Evolutionary conservation across 2,888 invertebrate genomes (phyloP), one percentile per base, ranked within the genome.

Genomic region (Timema cristinae): DNA sequence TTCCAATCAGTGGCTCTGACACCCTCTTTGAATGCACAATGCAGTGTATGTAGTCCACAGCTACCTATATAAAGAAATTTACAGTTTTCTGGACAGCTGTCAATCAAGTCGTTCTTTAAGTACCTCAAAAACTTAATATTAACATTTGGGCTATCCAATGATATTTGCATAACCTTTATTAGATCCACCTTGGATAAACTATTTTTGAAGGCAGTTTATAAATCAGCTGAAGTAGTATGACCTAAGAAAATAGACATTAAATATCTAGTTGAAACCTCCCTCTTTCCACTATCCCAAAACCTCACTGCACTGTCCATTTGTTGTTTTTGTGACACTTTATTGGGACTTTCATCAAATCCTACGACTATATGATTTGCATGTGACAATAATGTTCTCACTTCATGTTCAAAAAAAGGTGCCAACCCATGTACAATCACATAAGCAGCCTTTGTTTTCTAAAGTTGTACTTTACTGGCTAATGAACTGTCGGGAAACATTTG

Each of bases 141-240:
- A 32, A 32, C 32, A 32, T 32, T 32, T 32, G 32, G 32, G 32
- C 32, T 32, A 32, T 63, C 47, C 63, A n/a, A n/a, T n/a, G n/a
- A n/a, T n/a, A n/a, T n/a, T n/a, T n/a, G n/a, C n/a, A 63, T 63
- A 15, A 63, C 47, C 10, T 63, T 63, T 63, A 47, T 63, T 13
- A 63, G 6, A 47, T 63, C 48, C 48, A 13, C 47, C 6, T 13
- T 63, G 10, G 47, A 47, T 32, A 48, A 9, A 7, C 47, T 48
- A 47, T 9, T 63, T 63, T 47, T 63, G 7, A 63, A 13, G 6
- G 47, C 63, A 47, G 32, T 10, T 32, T 16, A 32, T 15, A 63
- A 63, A 63, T 63, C 63, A 63, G 47, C 9, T 63, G 63, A 32
- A 13, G 63, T 15, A 47, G 63, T 63, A 47, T 63, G 32, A 11